These are phyloP conservation scores for Lethenteron camtschaticum DNA, from an alignment of 2,113 vertebrate genomes.

Conservation along the genomic window DNA sequence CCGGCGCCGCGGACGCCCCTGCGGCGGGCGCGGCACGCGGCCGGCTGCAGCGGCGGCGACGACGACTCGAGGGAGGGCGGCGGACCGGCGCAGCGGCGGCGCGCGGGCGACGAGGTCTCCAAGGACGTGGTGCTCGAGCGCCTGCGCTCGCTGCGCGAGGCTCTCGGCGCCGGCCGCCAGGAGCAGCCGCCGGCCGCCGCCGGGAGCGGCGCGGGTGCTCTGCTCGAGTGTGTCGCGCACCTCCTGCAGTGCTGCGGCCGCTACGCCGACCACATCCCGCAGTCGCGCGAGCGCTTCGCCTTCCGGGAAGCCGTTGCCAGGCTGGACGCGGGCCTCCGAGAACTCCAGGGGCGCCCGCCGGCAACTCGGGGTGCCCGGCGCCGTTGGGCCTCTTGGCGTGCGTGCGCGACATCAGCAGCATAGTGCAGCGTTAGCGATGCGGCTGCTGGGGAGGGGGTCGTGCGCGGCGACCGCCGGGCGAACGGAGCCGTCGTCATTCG, in stretches of 20 bases:
- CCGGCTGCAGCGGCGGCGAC: conserved; percentile 18
- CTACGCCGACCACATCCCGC: conserved; percentile 92
- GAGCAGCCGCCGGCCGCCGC: conserved; percentile 34
- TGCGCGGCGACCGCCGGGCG: too few species aligned
- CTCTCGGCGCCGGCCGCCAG: conserved; percentile 66
- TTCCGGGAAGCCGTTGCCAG: conserved; percentile 89
- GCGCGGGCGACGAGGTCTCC: conserved; percentile 16
- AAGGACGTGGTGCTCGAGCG: conserved; percentile 15
- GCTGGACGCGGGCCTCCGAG: conserved; percentile 83
- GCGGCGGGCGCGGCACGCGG: not conserved
- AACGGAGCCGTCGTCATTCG: too few species aligned
- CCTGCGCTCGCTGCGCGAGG: conserved; percentile 20
- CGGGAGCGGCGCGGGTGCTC: conserved; percentile 61
- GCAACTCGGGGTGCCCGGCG: conserved; percentile 29
- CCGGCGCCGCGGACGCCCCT: not conserved
- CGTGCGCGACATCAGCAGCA: conserved; percentile 89
- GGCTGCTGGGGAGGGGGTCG: too few species aligned
- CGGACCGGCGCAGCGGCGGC: conserved; percentile 56
- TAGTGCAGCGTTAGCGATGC: conserved; percentile 81
- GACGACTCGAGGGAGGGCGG: conserved; percentile 28
- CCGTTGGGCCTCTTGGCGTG: conserved; percentile 63
- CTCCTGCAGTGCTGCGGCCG: conserved; percentile 89
- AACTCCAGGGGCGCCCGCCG: conserved; percentile 63
- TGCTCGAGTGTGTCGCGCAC: conserved; percentile 65
- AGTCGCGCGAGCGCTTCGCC: conserved; percentile 91